phyloP scores from a whole-genome alignment of 2,888 invertebrate genomes.

The Tetanocera ferruginea region DNA sequence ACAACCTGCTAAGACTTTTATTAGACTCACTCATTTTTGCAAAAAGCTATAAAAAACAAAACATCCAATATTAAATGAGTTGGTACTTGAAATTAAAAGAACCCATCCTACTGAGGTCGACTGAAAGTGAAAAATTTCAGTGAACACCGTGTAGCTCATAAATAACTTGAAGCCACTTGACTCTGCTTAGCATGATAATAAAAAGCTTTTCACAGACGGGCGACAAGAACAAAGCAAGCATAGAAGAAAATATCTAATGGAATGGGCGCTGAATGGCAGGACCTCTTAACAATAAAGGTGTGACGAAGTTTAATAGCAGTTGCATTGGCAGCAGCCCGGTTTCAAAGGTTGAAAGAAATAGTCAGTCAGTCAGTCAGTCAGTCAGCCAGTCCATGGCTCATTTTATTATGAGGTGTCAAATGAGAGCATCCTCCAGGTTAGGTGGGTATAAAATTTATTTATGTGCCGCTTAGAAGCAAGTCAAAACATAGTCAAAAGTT shows the following conservation, averaged over 20 bases:
- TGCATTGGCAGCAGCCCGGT: not conserved
- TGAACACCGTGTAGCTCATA: slow-evolving; percentile 21
- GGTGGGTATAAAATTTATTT: not conserved
- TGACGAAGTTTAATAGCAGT: not conserved
- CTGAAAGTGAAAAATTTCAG: not conserved
- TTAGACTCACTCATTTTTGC: no score
- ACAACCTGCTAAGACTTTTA: no score
- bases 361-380: no score
- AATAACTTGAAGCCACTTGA: slow-evolving; percentile 31
- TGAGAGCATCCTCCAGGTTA: slow-evolving; percentile 47
- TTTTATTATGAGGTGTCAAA: slow-evolving; percentile 68
- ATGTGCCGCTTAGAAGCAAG: not conserved
- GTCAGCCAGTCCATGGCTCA: slow-evolving; percentile 55
- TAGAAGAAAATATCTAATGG: not conserved
- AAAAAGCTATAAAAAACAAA: no score
- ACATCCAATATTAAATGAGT: no score
- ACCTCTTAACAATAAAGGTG: not conserved
- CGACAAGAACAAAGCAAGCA: not conserved
- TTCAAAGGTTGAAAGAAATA: not conserved
- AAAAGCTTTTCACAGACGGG: not conserved
- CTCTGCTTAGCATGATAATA: slow-evolving; percentile 27
- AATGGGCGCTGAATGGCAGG: not conserved
- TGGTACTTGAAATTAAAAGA: no score
- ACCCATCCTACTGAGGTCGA: no score
- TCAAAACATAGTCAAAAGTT: no score